phyloP scores from a whole-genome alignment of 2,113 vertebrate species.

The Eublepharis macularius region DNA sequence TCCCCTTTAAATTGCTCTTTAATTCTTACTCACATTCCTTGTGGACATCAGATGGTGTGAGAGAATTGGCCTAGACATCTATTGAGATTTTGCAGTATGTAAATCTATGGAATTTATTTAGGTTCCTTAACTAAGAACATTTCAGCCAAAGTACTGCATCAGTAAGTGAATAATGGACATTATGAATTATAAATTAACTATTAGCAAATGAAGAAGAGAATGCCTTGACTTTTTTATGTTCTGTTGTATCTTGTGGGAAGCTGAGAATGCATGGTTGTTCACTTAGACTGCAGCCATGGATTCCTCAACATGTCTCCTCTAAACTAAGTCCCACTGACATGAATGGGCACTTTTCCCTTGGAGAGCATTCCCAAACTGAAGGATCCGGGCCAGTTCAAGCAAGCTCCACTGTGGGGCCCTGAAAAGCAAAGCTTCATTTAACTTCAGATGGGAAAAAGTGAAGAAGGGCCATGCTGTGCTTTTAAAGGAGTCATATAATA shows the following conservation, averaged over 20 bases:
- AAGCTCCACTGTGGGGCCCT: neutral
- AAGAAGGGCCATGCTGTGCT: neutral
- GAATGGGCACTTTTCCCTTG: neutral
- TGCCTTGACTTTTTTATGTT: neutral
- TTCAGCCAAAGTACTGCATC: neutral
- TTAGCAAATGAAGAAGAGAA: neutral
- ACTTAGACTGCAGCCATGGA: too few relatives aligned
- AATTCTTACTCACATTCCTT: neutral
- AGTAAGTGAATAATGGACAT: neutral
- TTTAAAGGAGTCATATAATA: neutral
- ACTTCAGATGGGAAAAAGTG: neutral
- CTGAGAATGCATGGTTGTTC: too few relatives aligned
- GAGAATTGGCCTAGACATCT: neutral
- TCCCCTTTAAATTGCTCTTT: neutral
- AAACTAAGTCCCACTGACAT: neutral
- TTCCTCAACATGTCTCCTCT: neutral
- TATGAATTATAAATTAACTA: neutral
- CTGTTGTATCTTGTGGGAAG: too few relatives aligned
- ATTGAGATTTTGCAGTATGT: neutral
- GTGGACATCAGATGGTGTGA: neutral
- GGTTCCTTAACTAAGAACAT: neutral
- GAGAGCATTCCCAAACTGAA: neutral
- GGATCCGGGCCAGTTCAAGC: neutral
- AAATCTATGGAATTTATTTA: neutral
- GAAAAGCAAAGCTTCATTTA: neutral